Evolutionary conservation across 2,888 invertebrate species (phyloP).

Genomic region (Nephrotoma flavescens): DNA sequence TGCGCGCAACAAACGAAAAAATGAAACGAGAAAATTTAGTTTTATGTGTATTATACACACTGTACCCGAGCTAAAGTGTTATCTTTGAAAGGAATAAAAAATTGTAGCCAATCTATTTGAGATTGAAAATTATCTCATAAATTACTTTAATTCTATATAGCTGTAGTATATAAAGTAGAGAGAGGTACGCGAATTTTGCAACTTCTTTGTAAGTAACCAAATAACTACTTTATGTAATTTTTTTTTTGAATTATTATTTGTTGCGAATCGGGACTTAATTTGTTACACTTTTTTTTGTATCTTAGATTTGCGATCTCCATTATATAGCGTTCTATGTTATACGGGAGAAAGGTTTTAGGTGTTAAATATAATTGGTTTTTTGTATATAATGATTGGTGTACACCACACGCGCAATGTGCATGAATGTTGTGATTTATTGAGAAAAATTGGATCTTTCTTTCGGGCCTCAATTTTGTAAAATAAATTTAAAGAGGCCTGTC

Average conservation of each 20-base stretch:
- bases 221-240: background rate
- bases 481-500: too few relatives aligned
- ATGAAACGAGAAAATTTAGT: background rate
- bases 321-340: background rate
- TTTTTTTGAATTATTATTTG: background rate
- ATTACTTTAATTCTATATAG: background rate
- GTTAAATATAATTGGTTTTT: background rate
- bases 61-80: background rate
- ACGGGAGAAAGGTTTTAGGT: background rate
- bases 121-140: background rate
- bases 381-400: background rate
- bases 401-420: background rate
- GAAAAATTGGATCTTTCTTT: too few relatives aligned
- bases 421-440: background rate
- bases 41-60: background rate
- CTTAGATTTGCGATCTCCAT: background rate
- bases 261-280: background rate
- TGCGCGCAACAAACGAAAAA: background rate
- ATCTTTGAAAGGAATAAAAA: background rate
- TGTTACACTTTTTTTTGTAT: background rate
- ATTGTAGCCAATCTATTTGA: background rate
- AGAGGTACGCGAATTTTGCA: background rate
- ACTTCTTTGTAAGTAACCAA: background rate
- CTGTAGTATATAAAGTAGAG: too few relatives aligned
- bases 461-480: too few relatives aligned